Evolutionary conservation across 2,113 vertebrate species (phyloP), one percentile per base, ranked within the genome.

Genomic region (Mungos mungo): DNA sequence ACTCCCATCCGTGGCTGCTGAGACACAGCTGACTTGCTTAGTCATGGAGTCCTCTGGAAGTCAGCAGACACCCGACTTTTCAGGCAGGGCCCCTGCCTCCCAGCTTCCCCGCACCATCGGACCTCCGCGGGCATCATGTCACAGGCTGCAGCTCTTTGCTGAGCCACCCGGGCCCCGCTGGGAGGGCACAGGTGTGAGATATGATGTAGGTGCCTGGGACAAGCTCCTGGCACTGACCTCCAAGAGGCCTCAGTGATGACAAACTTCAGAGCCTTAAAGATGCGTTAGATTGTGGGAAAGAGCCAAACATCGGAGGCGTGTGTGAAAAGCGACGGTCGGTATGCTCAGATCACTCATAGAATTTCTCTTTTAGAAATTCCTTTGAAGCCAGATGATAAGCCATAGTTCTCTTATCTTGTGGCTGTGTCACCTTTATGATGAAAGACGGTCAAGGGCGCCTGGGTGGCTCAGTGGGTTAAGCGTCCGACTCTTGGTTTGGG

Each of bases 321-420:
- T 9, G 12, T 12, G 41, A 80, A 80, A 72, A 18, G 12, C 21
- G 0, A 7, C 27, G 41, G 31, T 29, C 52, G 60, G 41, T 57
- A 1, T 16, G 57, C 35, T 45, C 89, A 41, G 0, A 5, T 77
- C n/a, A 27, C 60, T 89, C 29, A n/a, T 14, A 77, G 66, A 66
- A 41, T 71, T 90, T 80, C 23, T 93, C 69, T 88, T 84, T 18
- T 71, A 84, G 74, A 94, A 52, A 69, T 84, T 90, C 87, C 47
- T 88, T 45, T 23, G 47, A 45, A 93, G 63, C 29, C 38, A 15
- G n/a, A 45, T 50, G 79, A 60, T 69, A 69, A 93, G 72, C 29
- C 77, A 25, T 7, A 9, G 25, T 47, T 85, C 69, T 80, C 72
- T 72, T 18, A 41, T 41, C 79, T 31, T 0, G 1, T 0, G 16